These are phyloP conservation scores for Pachycephus smyrnensis DNA, from an alignment of 2,888 invertebrate genomes.

Conservation along the genomic window DNA sequence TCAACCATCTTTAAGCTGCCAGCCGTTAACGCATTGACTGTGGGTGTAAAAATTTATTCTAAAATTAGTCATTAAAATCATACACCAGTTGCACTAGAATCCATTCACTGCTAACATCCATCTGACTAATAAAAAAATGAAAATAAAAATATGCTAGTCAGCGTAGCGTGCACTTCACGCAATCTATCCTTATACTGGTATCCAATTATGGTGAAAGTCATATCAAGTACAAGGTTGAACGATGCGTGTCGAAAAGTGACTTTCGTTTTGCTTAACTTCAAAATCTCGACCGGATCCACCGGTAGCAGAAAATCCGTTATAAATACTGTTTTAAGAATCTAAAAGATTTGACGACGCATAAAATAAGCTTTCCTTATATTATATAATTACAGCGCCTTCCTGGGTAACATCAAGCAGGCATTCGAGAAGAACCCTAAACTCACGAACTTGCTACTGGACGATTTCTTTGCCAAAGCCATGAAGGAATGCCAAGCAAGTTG, in stretches of 20 bases:
- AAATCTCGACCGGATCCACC: not conserved
- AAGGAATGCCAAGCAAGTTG: conserved; percentile 84
- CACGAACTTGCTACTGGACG: conserved; percentile 89
- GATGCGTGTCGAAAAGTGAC: not conserved
- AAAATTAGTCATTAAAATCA: conserved; percentile 10
- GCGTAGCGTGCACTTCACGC: not conserved
- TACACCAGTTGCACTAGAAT: not conserved
- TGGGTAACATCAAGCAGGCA: conserved; percentile 93
- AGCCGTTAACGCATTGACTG: not conserved
- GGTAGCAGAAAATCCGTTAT: not conserved
- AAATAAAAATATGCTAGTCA: not conserved
- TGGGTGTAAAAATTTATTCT: not conserved
- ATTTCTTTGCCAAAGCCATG: conserved; percentile 91
- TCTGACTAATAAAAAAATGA: not conserved
- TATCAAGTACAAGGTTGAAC: not conserved
- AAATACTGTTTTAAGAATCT: not conserved
- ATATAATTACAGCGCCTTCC: conserved; percentile 76
- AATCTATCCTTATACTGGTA: not conserved
- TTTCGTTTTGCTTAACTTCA: not conserved
- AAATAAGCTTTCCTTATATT: not conserved
- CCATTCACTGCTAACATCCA: not conserved
- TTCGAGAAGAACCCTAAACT: conserved; percentile 90
- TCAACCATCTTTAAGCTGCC: not conserved
- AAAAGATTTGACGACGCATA: not conserved
- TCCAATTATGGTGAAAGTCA: not conserved